phyloP scores from a whole-genome alignment of 2,888 invertebrate genomes.

The Plutella xylostella region DNA sequence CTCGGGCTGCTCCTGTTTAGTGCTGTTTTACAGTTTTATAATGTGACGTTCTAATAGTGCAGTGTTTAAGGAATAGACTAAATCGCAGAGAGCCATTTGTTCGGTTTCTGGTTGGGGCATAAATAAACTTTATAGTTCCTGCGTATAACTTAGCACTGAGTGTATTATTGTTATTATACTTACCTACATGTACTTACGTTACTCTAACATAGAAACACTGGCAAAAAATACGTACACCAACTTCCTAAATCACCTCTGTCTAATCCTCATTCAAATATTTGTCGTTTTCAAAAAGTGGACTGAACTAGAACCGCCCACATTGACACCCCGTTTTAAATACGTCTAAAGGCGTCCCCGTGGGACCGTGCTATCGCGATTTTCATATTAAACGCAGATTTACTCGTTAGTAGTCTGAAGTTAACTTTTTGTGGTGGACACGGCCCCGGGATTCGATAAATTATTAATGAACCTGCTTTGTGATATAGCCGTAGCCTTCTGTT shows the following conservation, averaged over 20 bases:
- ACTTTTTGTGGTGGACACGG: neutral
- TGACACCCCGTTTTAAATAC: slow-evolving; percentile 5
- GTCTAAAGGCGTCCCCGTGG: neutral
- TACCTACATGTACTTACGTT: neutral
- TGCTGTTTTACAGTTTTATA: neutral
- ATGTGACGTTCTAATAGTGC: neutral
- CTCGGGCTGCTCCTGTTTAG: slow-evolving; percentile 23
- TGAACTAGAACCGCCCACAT: slow-evolving; percentile 34
- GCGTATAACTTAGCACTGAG: neutral
- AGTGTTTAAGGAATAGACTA: too few species aligned
- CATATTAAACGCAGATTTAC: neutral
- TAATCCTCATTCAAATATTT: too few species aligned
- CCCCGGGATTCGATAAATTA: neutral
- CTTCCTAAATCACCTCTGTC: too few species aligned
- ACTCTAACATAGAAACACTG: neutral
- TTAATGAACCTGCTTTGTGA: neutral
- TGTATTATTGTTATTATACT: neutral
- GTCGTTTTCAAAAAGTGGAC: neutral
- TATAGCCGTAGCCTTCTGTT: neutral
- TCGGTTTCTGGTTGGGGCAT: neutral
- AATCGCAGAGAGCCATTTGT: neutral
- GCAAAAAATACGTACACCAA: too few species aligned
- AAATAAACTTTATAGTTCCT: neutral
- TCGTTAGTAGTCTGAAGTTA: neutral
- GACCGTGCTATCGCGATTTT: neutral